phyloP scores from a whole-genome alignment of 2,113 vertebrate species.

The Scatophagus argus region DNA sequence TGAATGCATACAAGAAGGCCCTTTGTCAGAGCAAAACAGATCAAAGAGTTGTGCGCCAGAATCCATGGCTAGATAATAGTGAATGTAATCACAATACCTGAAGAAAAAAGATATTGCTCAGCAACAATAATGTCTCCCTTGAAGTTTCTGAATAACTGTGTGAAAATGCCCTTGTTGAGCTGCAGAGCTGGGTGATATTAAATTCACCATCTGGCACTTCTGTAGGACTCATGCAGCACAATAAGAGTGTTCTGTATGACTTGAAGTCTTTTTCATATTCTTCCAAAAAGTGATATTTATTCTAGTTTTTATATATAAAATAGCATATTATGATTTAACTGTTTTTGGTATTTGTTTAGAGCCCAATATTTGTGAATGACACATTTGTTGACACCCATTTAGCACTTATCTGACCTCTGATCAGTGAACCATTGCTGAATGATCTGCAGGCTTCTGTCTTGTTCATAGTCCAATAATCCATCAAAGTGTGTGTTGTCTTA shows the following conservation, averaged over 20 bases:
- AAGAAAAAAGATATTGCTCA: slow-evolving; percentile 45
- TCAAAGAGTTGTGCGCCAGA: slow-evolving; percentile 39
- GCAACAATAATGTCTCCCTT: slow-evolving; percentile 38
- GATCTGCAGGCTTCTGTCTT: not conserved
- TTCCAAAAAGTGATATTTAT: not conserved
- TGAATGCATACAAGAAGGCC: slow-evolving; percentile 19
- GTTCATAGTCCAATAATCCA: not conserved
- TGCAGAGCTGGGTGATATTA: not conserved
- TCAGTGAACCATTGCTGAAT: not conserved
- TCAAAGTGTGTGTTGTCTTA: not conserved
- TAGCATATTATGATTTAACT: too few relatives aligned
- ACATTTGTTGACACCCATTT: not conserved
- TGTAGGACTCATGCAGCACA: slow-evolving; percentile 4
- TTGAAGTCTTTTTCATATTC: not conserved
- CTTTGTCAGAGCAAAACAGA: slow-evolving; percentile 46
- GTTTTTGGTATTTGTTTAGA: too few relatives aligned
- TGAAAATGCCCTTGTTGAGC: slow-evolving; percentile 21
- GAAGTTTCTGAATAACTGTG: slow-evolving; percentile 43
- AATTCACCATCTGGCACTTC: slow-evolving; percentile 14
- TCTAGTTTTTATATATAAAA: too few relatives aligned
- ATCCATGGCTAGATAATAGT: slow-evolving; percentile 28
- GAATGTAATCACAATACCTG: slow-evolving; percentile 18
- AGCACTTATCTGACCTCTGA: not conserved
- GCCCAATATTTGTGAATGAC: too few relatives aligned
- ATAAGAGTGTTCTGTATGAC: not conserved